Evolutionary conservation across 2,888 invertebrate species (phyloP).

Genomic region (Ophion ventricosus): DNA sequence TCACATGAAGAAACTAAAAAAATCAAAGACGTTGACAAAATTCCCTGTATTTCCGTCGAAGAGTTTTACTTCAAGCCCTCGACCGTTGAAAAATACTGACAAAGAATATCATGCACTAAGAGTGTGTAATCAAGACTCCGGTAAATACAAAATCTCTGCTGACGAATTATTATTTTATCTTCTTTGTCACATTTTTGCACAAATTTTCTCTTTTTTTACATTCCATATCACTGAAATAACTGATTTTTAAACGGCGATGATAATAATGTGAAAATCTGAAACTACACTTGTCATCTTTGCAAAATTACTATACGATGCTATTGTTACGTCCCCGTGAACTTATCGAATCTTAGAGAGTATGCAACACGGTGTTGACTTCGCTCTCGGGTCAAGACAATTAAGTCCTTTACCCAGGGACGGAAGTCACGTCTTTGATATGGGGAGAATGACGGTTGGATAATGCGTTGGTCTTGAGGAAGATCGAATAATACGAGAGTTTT

Average conservation of each 20-base stretch:
- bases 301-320: not conserved
- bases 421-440: too few relatives aligned
- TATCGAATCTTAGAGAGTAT: too few relatives aligned
- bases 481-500: too few relatives aligned
- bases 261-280: slow-evolving; percentile 5
- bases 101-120: not conserved
- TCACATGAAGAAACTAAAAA: not conserved
- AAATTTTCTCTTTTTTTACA: not conserved
- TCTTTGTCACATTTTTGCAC: not conserved
- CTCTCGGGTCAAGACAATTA: too few relatives aligned
- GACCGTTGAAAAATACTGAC: not conserved
- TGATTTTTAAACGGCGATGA: not conserved
- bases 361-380: too few relatives aligned
- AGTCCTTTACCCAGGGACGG: too few relatives aligned
- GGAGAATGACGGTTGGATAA: too few relatives aligned
- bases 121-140: not conserved
- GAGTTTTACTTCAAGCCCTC: too few relatives aligned
- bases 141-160: slow-evolving; percentile 1
- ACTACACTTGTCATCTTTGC: not conserved
- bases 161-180: slow-evolving; percentile 5
- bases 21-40: slow-evolving; percentile 5
- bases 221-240: slow-evolving; percentile 1
- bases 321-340: too few relatives aligned
- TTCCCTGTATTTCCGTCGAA: not conserved
- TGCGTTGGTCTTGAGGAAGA: too few relatives aligned